Conservation (phyloP, 2,113 vertebrate species). For the Gadus chalcogrammus region DNA sequence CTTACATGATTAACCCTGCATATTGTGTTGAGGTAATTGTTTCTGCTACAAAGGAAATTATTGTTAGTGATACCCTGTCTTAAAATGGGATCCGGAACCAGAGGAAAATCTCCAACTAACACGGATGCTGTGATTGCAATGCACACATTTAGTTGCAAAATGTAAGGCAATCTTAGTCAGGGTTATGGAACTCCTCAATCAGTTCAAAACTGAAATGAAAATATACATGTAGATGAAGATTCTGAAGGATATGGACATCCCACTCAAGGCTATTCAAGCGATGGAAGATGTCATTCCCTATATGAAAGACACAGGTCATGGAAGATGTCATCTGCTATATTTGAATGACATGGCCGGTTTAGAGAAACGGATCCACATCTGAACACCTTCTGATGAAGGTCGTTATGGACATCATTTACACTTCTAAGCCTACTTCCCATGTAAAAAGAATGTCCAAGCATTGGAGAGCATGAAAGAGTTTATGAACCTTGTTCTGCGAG, state of each 20-base stretch:
- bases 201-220: slow-evolving; percentile 72
- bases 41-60: slow-evolving; percentile 69
- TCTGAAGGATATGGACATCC: slow-evolving; percentile 67
- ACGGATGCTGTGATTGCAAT: slow-evolving; percentile 60
- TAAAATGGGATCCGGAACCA: slow-evolving; percentile 65
- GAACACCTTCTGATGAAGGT: slow-evolving; percentile 59
- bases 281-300: slow-evolving; percentile 52
- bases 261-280: slow-evolving; percentile 55
- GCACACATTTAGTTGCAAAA: slow-evolving; percentile 63
- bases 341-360: slow-evolving; percentile 39
- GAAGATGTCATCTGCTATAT: slow-evolving; percentile 64
- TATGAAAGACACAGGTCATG: slow-evolving; percentile 70
- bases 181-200: slow-evolving; percentile 66
- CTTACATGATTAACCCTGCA: too few species aligned
- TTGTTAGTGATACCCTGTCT: slow-evolving; percentile 62
- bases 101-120: slow-evolving; percentile 49
- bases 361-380: slow-evolving; percentile 56
- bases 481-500: slow-evolving; percentile 50
- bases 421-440: slow-evolving; percentile 29
- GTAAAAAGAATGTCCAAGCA: slow-evolving; percentile 73
- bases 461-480: slow-evolving; percentile 66
- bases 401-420: slow-evolving; percentile 72
- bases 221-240: slow-evolving; percentile 58
- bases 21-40: slow-evolving; percentile 60
- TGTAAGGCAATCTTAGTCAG: slow-evolving; percentile 72